phyloP scores from a whole-genome alignment of 2,797 vertebrate genomes.

The Decapterus maruadsi region DNA sequence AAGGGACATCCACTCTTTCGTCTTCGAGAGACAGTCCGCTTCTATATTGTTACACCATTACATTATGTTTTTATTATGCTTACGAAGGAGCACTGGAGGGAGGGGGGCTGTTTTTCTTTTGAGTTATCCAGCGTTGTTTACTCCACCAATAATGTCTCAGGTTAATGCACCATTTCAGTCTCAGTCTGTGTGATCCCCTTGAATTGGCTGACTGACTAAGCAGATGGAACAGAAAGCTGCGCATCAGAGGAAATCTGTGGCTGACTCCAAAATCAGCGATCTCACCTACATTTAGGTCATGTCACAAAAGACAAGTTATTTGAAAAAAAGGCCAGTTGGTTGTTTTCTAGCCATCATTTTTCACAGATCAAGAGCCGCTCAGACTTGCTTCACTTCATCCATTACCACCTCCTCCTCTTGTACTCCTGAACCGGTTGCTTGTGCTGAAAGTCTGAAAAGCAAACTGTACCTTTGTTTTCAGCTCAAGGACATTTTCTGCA shows the following conservation, averaged over 20 bases:
- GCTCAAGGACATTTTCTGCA: slow-evolving; percentile 57
- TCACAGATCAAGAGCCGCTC: slow-evolving; percentile 56
- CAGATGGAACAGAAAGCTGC: slow-evolving; percentile 31
- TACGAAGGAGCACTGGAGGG: too few relatives aligned
- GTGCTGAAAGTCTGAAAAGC: slow-evolving; percentile 29
- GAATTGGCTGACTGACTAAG: slow-evolving; percentile 36
- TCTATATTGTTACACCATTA: too few relatives aligned
- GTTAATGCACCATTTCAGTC: slow-evolving; percentile 34
- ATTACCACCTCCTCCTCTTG: slow-evolving; percentile 32
- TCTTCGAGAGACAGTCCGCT: too few relatives aligned
- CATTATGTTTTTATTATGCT: too few relatives aligned
- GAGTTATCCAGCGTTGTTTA: neutral
- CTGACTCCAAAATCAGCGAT: slow-evolving; percentile 16
- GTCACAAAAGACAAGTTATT: slow-evolving; percentile 35
- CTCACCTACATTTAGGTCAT: slow-evolving; percentile 33
- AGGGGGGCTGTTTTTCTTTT: too few relatives aligned
- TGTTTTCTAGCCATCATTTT: slow-evolving; percentile 48
- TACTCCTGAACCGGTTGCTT: slow-evolving; percentile 28
- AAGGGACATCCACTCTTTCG: too few relatives aligned
- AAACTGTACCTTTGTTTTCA: slow-evolving; percentile 54
- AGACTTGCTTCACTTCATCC: slow-evolving; percentile 57
- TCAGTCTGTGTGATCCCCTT: slow-evolving; percentile 30
- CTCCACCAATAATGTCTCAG: slow-evolving; percentile 20
- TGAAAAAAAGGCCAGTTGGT: slow-evolving; percentile 37
- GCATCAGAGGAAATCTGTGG: slow-evolving; percentile 31